Conservation (phyloP, 2,888 invertebrate genomes). For the Mamestra brassicae region DNA sequence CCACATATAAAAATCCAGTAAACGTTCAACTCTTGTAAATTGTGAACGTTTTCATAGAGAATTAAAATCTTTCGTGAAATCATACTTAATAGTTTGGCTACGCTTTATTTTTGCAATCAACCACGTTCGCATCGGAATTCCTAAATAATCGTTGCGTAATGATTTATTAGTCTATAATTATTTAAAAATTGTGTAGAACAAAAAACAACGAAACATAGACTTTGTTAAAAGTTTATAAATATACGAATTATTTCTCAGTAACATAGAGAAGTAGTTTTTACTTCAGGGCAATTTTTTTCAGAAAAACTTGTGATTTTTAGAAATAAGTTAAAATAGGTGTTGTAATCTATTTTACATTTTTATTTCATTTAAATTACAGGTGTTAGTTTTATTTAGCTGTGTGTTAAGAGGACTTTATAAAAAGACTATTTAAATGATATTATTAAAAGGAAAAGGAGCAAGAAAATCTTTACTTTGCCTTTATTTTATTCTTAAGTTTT, state of each 20-base stretch:
- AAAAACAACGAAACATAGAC: background rate
- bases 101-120: background rate
- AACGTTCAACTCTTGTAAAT: background rate
- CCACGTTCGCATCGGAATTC: background rate
- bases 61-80: no score
- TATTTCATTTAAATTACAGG: slow-evolving; percentile 6
- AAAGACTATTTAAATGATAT: background rate
- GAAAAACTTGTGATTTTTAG: background rate
- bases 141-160: background rate
- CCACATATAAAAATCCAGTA: no score
- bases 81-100: no score
- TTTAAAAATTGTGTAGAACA: background rate
- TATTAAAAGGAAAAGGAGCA: background rate
- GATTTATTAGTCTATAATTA: background rate
- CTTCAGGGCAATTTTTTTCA: background rate
- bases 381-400: background rate
- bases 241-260: slow-evolving; percentile 17
- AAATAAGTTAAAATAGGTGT: slow-evolving; percentile 36
- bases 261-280: background rate
- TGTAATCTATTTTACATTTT: slow-evolving; percentile 30
- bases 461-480: no score
- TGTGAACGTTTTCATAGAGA: no score
- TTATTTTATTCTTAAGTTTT: background rate
- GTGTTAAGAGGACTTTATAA: background rate
- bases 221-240: slow-evolving; percentile 8